Conservation (phyloP, 2,797 vertebrate genomes). For the Ctenopoma kingsleyae region DNA sequence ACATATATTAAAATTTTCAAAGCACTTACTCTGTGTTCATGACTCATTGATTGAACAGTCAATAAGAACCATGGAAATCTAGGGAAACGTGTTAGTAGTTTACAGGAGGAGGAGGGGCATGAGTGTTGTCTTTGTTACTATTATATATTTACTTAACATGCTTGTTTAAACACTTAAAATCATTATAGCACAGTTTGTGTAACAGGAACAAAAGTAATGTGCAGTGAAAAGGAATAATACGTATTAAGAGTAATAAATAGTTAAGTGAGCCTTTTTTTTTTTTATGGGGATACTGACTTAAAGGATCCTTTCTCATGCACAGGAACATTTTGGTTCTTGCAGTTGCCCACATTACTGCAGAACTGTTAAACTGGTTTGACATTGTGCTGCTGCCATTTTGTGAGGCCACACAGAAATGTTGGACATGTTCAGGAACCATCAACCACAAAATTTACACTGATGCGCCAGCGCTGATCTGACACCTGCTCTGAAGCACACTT, state of each 20-base stretch:
- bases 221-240: no score
- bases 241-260: no score
- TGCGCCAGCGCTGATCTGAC: not conserved
- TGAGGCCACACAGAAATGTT: not conserved
- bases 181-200: no score
- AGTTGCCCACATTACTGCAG: not conserved
- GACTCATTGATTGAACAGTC: not conserved
- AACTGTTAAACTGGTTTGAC: not conserved
- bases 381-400: no score
- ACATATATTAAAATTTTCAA: conserved; percentile 29
- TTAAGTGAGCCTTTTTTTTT: no score
- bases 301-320: no score
- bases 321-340: not conserved
- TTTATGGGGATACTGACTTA: no score
- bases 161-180: no score
- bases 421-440: conserved; percentile 14
- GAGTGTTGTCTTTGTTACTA: no score
- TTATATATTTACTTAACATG: no score
- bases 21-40: not conserved
- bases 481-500: not conserved
- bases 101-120: not conserved
- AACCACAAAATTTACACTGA: conserved; percentile 20
- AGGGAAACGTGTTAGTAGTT: not conserved
- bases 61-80: not conserved
- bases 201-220: no score